Evolutionary conservation across 2,888 invertebrate genomes (phyloP).

Genomic region (Magallana nippona): DNA sequence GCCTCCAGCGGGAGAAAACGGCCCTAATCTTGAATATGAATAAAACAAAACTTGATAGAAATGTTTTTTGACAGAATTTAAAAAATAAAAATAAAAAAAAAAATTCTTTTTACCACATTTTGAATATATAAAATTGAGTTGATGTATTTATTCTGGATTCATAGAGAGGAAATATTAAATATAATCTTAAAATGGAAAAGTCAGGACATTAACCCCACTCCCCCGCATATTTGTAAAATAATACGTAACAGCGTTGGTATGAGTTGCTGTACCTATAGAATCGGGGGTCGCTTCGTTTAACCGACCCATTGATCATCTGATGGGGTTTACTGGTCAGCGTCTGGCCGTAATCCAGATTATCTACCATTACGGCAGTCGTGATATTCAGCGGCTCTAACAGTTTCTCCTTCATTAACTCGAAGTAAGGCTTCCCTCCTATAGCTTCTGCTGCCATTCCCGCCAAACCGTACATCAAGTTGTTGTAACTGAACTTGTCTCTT

Average conservation of each 20-base stretch:
- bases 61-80: neutral
- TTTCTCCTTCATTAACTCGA: conserved; percentile 13
- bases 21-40: neutral
- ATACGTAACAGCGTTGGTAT: neutral
- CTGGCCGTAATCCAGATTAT: neutral
- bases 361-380: neutral
- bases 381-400: neutral
- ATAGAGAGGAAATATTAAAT: too few relatives aligned
- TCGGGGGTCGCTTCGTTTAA: neutral
- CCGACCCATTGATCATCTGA: neutral
- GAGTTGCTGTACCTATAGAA: neutral
- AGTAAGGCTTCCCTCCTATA: conserved; percentile 38
- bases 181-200: too few relatives aligned
- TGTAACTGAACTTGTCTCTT: conserved; percentile 62
- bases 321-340: conserved; percentile 5
- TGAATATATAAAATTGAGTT: too few relatives aligned
- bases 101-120: neutral
- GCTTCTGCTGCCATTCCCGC: conserved; percentile 66
- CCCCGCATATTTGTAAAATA: neutral
- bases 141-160: too few relatives aligned
- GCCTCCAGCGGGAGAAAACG: conserved; percentile 16
- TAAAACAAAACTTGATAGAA: neutral
- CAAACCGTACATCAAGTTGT: conserved; percentile 68
- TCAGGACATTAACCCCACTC: too few relatives aligned
- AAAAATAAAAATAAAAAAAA: neutral